A percentile compares a stretch with the other conserved stretches of the same genome.
Evolutionary conservation across 2,888 invertebrate species (phyloP).

Genomic region (Apodemia zela): DNA sequence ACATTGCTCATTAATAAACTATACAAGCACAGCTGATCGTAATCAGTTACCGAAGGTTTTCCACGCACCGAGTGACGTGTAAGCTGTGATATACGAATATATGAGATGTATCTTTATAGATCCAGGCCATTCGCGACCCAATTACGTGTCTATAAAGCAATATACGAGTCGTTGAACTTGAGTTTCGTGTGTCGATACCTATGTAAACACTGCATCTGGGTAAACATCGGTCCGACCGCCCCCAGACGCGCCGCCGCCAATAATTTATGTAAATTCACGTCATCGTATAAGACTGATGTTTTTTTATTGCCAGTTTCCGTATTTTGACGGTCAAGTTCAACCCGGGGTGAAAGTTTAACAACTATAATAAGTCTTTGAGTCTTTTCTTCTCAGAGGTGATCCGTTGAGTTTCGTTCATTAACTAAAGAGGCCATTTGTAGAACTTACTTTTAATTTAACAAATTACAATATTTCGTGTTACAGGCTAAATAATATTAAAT

Average conservation of each 20-base stretch:
- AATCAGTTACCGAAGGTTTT: slow-evolving; percentile 9
- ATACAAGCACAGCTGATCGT: slow-evolving; percentile 12
- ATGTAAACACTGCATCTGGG: slow-evolving; percentile 74
- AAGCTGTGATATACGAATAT: neutral
- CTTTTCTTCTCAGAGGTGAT: slow-evolving; percentile 17
- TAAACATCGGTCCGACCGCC: slow-evolving; percentile 59
- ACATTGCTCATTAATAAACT: slow-evolving; percentile 7
- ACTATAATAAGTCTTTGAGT: slow-evolving; percentile 45
- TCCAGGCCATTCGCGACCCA: slow-evolving; percentile 51
- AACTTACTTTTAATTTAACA: neutral
- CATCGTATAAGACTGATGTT: slow-evolving; percentile 73
- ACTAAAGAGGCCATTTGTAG: neutral
- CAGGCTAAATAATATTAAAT: neutral
- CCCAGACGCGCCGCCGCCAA: slow-evolving; percentile 67
- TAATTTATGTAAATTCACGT: slow-evolving; percentile 78
- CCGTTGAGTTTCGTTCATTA: slow-evolving; percentile 10
- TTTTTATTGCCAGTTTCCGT: slow-evolving; percentile 68
- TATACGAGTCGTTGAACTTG: slow-evolving; percentile 73
- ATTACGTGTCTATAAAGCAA: slow-evolving; percentile 75
- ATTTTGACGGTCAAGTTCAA: slow-evolving; percentile 77
- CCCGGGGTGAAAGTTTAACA: slow-evolving; percentile 59
- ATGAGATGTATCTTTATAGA: slow-evolving; percentile 8
- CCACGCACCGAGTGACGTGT: slow-evolving; percentile 1
- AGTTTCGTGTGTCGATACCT: slow-evolving; percentile 49
- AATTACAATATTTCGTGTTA: neutral